These are phyloP conservation scores for Alexandromys fortis DNA, from an alignment of 2,113 vertebrate species.

Conservation along the genomic window DNA sequence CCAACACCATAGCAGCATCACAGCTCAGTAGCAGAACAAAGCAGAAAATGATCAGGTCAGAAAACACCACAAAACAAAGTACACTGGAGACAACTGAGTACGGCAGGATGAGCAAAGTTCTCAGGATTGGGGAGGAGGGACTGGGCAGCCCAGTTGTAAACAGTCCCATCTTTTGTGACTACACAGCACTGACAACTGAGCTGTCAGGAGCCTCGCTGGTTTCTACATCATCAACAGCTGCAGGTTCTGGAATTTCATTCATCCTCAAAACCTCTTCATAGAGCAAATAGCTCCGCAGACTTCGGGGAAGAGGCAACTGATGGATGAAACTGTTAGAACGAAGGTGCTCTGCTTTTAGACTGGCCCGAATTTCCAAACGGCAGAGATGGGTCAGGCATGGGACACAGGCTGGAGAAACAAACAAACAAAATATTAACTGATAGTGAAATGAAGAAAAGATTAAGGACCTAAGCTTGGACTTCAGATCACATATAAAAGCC, in stretches of 20 bases:
- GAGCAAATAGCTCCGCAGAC: constrained; percentile 87
- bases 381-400: constrained; percentile 88
- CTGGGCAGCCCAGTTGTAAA: constrained; percentile 35
- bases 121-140: background rate
- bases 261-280: constrained; percentile 84
- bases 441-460: background rate
- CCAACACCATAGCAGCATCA: constrained; percentile 44
- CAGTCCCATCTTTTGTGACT: constrained; percentile 36
- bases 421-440: background rate
- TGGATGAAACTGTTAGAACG: constrained; percentile 77
- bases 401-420: constrained; percentile 80
- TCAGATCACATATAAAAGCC: background rate
- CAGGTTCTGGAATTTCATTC: constrained; percentile 48
- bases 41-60: constrained; percentile 32
- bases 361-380: constrained; percentile 86
- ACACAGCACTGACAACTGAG: background rate
- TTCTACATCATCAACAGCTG: constrained; percentile 59
- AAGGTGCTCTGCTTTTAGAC: constrained; percentile 78
- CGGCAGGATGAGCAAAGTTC: background rate
- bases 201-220: constrained; percentile 27
- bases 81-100: background rate
- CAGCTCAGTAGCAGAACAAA: constrained; percentile 54
- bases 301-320: constrained; percentile 84
- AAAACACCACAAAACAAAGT: constrained; percentile 20
- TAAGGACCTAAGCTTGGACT: background rate